Percentiles rank a stretch among this genome's conserved stretches.
These are phyloP conservation scores for Mallotus villosus DNA, from an alignment of 2,797 vertebrate genomes.

Conservation along the genomic window DNA sequence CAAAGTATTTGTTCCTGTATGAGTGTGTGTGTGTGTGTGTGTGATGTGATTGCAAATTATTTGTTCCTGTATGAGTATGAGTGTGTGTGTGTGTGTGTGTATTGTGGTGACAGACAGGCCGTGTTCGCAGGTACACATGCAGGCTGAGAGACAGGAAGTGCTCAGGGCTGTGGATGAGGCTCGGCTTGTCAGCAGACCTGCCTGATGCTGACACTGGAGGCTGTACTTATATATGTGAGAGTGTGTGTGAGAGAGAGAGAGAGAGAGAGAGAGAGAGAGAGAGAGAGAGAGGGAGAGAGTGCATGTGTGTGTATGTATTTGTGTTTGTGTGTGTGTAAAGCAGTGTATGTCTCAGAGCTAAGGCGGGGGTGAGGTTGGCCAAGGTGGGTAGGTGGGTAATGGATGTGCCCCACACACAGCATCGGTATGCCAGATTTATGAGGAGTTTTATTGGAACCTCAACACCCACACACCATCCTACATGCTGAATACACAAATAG, in stretches of 20 bases:
- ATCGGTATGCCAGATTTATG: too few species aligned
- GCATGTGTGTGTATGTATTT: conserved; percentile 9
- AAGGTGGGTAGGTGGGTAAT: too few species aligned
- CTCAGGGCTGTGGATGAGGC: conserved; percentile 52
- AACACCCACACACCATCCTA: too few species aligned
- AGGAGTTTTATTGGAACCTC: too few species aligned
- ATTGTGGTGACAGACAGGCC: conserved; percentile 9
- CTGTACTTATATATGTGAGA: background rate
- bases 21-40: background rate
- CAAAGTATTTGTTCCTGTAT: background rate
- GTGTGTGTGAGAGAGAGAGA: conserved; percentile 18
- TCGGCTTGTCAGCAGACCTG: conserved; percentile 58
- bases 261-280: too few species aligned
- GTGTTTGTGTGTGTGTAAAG: background rate
- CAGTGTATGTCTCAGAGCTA: too few species aligned
- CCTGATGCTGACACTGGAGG: conserved; percentile 36
- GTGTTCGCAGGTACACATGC: background rate
- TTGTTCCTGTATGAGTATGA: background rate
- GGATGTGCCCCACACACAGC: too few species aligned
- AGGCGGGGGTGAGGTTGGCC: too few species aligned
- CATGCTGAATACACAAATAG: too few species aligned
- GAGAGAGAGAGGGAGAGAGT: background rate
- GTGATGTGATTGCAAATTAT: background rate
- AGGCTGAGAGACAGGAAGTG: conserved; percentile 35
- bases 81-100: background rate